Base-by-base conservation (phyloP, 2,113 vertebrate species). In the Cricetomys ansorgei region DNA sequence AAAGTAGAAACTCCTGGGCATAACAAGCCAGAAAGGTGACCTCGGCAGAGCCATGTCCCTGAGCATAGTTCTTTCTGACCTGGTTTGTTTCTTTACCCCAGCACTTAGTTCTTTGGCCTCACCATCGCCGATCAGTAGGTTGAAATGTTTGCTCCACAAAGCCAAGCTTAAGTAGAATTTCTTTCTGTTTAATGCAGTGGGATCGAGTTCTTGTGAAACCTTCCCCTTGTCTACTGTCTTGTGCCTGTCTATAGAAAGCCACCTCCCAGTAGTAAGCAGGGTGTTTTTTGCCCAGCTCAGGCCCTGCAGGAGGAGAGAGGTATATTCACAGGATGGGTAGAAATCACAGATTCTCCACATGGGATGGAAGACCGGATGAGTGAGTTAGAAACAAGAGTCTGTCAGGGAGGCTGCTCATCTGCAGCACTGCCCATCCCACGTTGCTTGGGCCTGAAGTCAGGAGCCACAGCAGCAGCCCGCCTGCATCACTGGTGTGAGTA, bases 1-100 rank as follows among this genome's bases (percentile, higher is more conserved):
- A 79, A 93, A 75, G 19, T 84, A 70, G 31, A 62, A 40, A 64
- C 17, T 83, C 10, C 12, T 93, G 67, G n/a, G 21, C 75, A 10
- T 89, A 91, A 73, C 67, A 37, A 62, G 31, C 59, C 90, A 94
- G 77, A 91, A 88, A 45, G 34, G 43, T 55, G 62, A 96, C 34
- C 7, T 87, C 77, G 87, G 75, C 65, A 87, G 17, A 55, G 17
- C 29, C 77, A 23, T 62, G 50, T 79, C 80, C 13, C 84, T 80
- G 89, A 88, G 9, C 89, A 43, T 27, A 27, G 13, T 37, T 86
- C 88, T 84, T 7, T 16, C 64, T 37, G 67, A 50, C 57, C 64
- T 7, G 59, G 1, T 9, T 70, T 45, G 7, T 53, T 64, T 10
- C n/a, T 48, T 70, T 29, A 57, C 37, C 62, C 43, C 59, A 37